phyloP scores from a whole-genome alignment of 1,140 invertebrate species.

The Hylaeus anthracinus region DNA sequence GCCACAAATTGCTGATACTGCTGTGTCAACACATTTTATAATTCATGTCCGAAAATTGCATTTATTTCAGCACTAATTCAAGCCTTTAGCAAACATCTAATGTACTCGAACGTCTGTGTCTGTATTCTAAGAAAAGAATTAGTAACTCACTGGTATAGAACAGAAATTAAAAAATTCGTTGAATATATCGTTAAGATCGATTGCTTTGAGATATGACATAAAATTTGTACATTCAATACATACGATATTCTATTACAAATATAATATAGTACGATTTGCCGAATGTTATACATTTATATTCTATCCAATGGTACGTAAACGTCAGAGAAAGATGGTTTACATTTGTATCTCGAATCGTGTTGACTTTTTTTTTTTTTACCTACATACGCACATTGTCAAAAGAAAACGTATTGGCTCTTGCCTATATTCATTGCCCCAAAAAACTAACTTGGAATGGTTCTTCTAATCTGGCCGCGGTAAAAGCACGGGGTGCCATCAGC shows the following conservation, averaged over 20 bases:
- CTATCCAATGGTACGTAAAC: slow-evolving; percentile 2
- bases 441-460: slow-evolving; percentile 78
- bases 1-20: slow-evolving; percentile 77
- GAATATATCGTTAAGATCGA: slow-evolving; percentile 13
- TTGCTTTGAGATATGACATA: slow-evolving; percentile 67
- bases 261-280: slow-evolving; percentile 42
- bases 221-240: slow-evolving; percentile 34
- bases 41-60: slow-evolving; percentile 73
- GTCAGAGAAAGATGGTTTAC: slow-evolving; percentile 6
- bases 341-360: not conserved
- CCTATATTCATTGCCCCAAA: slow-evolving; percentile 56
- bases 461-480: slow-evolving; percentile 72
- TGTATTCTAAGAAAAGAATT: slow-evolving; percentile 5
- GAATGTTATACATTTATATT: slow-evolving; percentile 26
- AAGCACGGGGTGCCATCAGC: slow-evolving; percentile 71
- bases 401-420: slow-evolving; percentile 45
- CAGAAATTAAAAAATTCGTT: slow-evolving; percentile 12
- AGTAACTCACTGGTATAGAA: slow-evolving; percentile 4
- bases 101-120: slow-evolving; percentile 30
- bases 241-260: slow-evolving; percentile 27
- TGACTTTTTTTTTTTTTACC: slow-evolving; percentile 14
- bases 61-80: slow-evolving; percentile 70
- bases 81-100: slow-evolving; percentile 46
- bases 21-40: slow-evolving; percentile 73
- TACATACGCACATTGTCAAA: slow-evolving; percentile 35